A percentile compares a stretch with the other conserved stretches of the same genome.
Conservation (phyloP, 37 sponge, comb jelly and placozoan genomes). For the Halichondria panicea region DNA sequence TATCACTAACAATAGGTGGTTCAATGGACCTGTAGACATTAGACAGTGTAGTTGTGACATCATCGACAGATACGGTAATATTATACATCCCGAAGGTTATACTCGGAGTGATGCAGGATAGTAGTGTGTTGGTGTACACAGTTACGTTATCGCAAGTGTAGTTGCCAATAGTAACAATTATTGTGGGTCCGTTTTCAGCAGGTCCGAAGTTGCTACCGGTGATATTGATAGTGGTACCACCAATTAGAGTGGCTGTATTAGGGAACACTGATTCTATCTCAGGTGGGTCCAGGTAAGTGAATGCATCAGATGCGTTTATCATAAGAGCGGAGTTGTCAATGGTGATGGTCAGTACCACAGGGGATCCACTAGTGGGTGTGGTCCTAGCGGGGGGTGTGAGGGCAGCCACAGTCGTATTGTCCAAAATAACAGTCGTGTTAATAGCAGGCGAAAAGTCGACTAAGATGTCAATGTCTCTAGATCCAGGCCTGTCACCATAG, state of each 20-base stretch:
- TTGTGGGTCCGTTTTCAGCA: conserved; percentile 73
- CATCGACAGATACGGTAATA: conserved; percentile 79
- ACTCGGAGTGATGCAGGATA: conserved; percentile 73
- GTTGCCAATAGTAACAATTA: conserved; percentile 64
- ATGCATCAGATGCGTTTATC: conserved; percentile 60
- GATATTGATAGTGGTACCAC: conserved; percentile 71
- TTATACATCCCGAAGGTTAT: conserved; percentile 43
- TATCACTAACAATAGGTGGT: conserved; percentile 43
- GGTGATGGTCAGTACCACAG: conserved; percentile 65
- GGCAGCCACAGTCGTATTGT: conserved; percentile 42
- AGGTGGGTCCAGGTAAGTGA: conserved; percentile 83
- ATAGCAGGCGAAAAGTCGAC: conserved; percentile 37
- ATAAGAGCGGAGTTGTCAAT: conserved; percentile 85
- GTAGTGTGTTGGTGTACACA: conserved; percentile 44
- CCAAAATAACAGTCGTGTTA: conserved; percentile 55
- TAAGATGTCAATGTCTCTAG: conserved; percentile 69
- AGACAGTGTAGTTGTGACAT: conserved; percentile 18
- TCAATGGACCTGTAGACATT: conserved; percentile 56
- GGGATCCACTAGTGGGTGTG: conserved; percentile 14
- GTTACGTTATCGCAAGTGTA: conserved; percentile 69
- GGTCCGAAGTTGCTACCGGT: conserved; percentile 88
- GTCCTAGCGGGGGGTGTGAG: conserved; percentile 53
- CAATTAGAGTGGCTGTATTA: conserved; percentile 50
- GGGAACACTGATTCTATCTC: conserved; percentile 71
- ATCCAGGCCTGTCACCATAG: conserved; percentile 32